A percentile compares a stretch with the other conserved stretches of the same genome.
Evolutionary conservation across 2,113 vertebrate species (phyloP).

Genomic region (Cercopithecus mona): DNA sequence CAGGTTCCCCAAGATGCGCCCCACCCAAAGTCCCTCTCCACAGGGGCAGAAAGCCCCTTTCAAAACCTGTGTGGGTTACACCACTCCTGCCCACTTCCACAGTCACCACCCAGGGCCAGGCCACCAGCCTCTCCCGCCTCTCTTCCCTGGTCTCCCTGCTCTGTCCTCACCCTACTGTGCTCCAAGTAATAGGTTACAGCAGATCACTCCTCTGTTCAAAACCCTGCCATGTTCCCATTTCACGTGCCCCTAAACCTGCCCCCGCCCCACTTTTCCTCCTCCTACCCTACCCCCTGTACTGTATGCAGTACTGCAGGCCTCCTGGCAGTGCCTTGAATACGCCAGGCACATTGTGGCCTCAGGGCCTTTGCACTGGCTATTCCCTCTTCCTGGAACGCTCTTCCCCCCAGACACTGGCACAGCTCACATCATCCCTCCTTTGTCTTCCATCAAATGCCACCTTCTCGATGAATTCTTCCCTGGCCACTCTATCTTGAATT

Average conservation of each 20-base stretch:
- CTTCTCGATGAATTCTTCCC: neutral
- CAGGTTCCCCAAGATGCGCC: rapidly evolving
- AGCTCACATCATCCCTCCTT: neutral
- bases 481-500: no score
- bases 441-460: neutral
- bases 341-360: neutral
- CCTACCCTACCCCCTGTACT: rapidly evolving
- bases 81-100: rapidly evolving
- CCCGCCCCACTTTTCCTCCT: neutral
- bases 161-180: neutral
- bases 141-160: neutral
- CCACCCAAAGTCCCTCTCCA: neutral
- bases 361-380: neutral
- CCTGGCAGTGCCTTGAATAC: neutral
- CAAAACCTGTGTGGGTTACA: rapidly evolving
- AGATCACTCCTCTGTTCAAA: rapidly evolving
- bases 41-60: neutral
- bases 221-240: rapidly evolving
- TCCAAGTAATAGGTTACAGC: neutral
- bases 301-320: rapidly evolving
- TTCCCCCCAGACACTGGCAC: neutral
- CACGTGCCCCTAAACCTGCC: rapidly evolving
- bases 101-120: neutral
- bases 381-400: neutral
- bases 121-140: neutral